A percentile compares a stretch with the other conserved stretches of the same genome.
Evolutionary conservation across 2,888 invertebrate genomes (phyloP).

Genomic region (Erebia palarica): DNA sequence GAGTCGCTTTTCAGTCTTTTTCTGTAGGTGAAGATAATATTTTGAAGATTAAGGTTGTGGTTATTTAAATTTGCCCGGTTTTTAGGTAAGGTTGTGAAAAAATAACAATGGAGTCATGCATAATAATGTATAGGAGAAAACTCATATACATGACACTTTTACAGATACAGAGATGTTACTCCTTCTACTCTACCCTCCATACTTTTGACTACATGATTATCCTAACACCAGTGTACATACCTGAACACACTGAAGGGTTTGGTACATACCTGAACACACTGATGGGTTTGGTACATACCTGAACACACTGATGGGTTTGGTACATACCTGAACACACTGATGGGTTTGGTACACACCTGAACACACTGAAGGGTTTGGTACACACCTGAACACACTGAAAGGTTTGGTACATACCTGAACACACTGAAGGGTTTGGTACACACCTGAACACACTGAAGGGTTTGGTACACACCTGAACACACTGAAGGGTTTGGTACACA

Average conservation of each 20-base stretch:
- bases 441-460: conserved; percentile 43
- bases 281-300: conserved; percentile 38
- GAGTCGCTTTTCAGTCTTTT: conserved; percentile 80
- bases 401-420: conserved; percentile 34
- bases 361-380: conserved; percentile 42
- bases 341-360: conserved; percentile 31
- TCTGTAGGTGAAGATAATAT: conserved; percentile 46
- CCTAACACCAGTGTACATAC: neutral
- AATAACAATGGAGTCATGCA: too few relatives aligned
- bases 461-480: conserved; percentile 37
- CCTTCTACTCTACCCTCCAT: too few relatives aligned
- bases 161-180: too few relatives aligned
- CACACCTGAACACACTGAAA: too few relatives aligned
- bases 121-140: too few relatives aligned
- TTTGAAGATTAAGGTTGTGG: too few relatives aligned
- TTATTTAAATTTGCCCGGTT: too few relatives aligned
- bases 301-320: conserved; percentile 42
- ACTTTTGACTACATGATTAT: too few relatives aligned
- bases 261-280: conserved; percentile 39
- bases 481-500: conserved; percentile 38
- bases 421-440: conserved; percentile 40
- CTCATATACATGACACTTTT: too few relatives aligned
- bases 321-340: too few relatives aligned
- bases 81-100: too few relatives aligned
- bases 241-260: conserved; percentile 43